Evolutionary conservation across 2,113 vertebrate species (phyloP), one percentile per base, ranked within the genome.

Genomic region (Poecilia latipinna): DNA sequence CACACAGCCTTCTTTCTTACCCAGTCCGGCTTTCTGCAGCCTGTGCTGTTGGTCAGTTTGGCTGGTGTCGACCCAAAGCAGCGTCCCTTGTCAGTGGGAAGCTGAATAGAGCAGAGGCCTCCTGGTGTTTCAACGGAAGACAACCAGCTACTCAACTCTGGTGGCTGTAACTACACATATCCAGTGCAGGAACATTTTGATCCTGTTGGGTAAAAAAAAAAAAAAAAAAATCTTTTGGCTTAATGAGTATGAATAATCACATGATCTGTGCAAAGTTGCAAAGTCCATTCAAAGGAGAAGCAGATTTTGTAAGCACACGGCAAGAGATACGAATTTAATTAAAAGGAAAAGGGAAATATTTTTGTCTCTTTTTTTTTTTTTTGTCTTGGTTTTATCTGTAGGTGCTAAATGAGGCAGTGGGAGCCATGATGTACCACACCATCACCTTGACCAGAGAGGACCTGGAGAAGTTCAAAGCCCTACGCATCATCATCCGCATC

Each of bases 341-440:
- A 22, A 32, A 63, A 22, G 8, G 7, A 19, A 7, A 1, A 17
- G 15, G 17, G 4, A 17, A 48, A 17, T 5, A 2, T 13, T 13
- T 13, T 65, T 35, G 35, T 2, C 1, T 4, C 22, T 12, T 12
- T 70, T 29, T 62, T 12, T 1, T 4, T 22, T 12, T 12, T 70
- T n/a, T 62, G 26, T 75, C 65, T 68, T 44, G 37, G 35, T 74
- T 62, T 82, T 15, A 48, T 62, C 11, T 73, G 28, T 94, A 99
- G 97, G 97, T 99, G 17, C 85, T 99, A 33, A 99, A 99, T 0
- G 98, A 99, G 73, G 98, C 98, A 0, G 96, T 99, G 1, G 98
- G 97, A 0, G 98, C 98, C 37, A 97, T 99, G 97, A 97, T 99
- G 98, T 99, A 99, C 91, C 98, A 99, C 95, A 99, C 96, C 80